Evolutionary conservation across 1,140 invertebrate genomes (phyloP).

Genomic region (Oedothorax gibbosus): DNA sequence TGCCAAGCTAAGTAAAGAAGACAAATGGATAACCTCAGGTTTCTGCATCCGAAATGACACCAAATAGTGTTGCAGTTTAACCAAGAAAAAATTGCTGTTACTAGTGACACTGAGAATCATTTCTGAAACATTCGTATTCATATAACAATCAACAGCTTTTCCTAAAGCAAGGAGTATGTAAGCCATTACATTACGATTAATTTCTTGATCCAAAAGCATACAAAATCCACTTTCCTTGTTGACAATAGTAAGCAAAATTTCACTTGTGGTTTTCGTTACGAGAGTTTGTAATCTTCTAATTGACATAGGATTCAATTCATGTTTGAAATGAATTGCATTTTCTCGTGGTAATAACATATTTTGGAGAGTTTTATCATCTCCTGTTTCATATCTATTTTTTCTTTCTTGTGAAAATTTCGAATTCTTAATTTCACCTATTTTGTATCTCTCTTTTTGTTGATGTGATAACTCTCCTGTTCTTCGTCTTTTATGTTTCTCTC

Average conservation of each 20-base stretch:
- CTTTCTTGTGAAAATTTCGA: too few relatives aligned
- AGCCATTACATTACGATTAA: slow-evolving; percentile 17
- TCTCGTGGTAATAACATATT: too few relatives aligned
- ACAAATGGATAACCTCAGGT: slow-evolving; percentile 8
- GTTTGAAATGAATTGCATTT: too few relatives aligned
- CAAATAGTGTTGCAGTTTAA: not conserved
- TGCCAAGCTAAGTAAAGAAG: slow-evolving; percentile 17
- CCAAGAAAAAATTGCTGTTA: not conserved
- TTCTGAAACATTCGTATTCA: not conserved
- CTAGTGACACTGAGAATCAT: not conserved
- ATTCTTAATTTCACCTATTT: too few relatives aligned
- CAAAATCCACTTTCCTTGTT: slow-evolving; percentile 11
- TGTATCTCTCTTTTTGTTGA: too few relatives aligned
- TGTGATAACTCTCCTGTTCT: too few relatives aligned
- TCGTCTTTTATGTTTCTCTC: too few relatives aligned
- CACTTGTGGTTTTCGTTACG: not conserved
- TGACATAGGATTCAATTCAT: not conserved
- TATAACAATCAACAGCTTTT: slow-evolving; percentile 1
- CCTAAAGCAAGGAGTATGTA: not conserved
- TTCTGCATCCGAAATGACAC: slow-evolving; percentile 15
- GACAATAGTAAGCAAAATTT: slow-evolving; percentile 30
- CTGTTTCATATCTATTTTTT: too few relatives aligned
- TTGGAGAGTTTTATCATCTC: too few relatives aligned
- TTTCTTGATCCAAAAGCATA: not conserved
- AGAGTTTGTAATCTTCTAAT: not conserved